A percentile compares a stretch with the other conserved stretches of the same genome.
These are phyloP conservation scores for Ciconia maguari DNA, from an alignment of 2,113 vertebrate genomes.

Conservation along the genomic window DNA sequence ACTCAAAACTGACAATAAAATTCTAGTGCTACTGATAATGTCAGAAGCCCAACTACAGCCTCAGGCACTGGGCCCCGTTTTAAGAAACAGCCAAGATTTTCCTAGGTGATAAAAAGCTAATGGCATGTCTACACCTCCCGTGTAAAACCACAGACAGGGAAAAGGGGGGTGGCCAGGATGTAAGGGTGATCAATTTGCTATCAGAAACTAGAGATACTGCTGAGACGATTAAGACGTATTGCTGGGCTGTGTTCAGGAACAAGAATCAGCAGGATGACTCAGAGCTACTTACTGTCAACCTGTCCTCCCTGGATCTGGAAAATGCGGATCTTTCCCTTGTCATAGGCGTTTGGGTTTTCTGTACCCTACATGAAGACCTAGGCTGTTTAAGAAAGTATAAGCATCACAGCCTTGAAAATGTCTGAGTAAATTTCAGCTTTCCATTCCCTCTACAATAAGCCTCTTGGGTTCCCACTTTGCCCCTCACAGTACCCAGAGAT, in stretches of 20 bases:
- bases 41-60: background rate
- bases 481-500: background rate
- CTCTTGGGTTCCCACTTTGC: background rate
- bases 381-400: background rate
- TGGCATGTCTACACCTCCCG: background rate
- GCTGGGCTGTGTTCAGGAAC: background rate
- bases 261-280: background rate
- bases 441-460: background rate
- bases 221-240: background rate
- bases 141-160: background rate
- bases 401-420: background rate
- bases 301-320: background rate
- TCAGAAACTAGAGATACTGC: background rate
- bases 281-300: background rate
- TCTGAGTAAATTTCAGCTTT: background rate
- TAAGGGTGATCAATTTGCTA: background rate
- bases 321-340: background rate
- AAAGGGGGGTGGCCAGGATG: background rate
- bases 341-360: background rate
- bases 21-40: background rate
- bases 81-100: background rate
- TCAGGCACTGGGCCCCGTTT: background rate
- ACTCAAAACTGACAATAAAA: slow-evolving; percentile 2
- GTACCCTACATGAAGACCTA: background rate
- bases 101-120: background rate